phyloP scores from a whole-genome alignment of 2,113 vertebrate genomes.

The Synodontis membranacea region DNA sequence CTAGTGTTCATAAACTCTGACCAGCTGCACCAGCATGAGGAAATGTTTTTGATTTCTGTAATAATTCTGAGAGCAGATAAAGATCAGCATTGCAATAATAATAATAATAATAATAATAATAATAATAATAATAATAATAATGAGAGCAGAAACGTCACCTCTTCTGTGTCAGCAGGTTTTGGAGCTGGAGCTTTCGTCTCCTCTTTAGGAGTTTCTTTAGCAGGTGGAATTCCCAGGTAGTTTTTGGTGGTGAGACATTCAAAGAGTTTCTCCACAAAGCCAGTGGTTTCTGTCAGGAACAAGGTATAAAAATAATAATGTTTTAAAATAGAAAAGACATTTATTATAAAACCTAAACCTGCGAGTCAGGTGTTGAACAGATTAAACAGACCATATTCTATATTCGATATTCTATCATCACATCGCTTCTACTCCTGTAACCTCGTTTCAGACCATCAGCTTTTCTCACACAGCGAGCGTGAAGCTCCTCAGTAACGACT shows the following conservation, averaged over 20 bases:
- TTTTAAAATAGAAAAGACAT: background rate
- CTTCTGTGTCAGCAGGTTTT: conserved; percentile 83
- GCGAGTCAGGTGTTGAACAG: background rate
- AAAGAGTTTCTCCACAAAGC: conserved; percentile 98
- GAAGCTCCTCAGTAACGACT: background rate
- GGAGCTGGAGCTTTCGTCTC: conserved; percentile 77
- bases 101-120: background rate
- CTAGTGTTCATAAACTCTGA: background rate
- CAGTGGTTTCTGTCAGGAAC: conserved; percentile 86
- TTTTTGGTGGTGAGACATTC: conserved; percentile 93
- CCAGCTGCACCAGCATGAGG: background rate
- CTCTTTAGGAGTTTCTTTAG: conserved; percentile 82
- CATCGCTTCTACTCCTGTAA: background rate
- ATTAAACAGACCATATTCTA: background rate
- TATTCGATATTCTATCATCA: background rate
- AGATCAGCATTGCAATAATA: background rate
- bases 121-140: background rate
- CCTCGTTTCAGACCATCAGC: background rate
- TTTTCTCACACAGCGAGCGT: background rate
- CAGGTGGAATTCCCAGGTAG: conserved; percentile 78
- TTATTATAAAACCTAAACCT: background rate
- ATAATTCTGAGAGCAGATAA: background rate
- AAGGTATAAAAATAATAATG: conserved; percentile 42
- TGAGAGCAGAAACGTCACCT: conserved; percentile 45
- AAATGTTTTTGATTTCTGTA: background rate